Evolutionary conservation across 2,888 invertebrate species (phyloP).

Genomic region (Physocephala rufipes): DNA sequence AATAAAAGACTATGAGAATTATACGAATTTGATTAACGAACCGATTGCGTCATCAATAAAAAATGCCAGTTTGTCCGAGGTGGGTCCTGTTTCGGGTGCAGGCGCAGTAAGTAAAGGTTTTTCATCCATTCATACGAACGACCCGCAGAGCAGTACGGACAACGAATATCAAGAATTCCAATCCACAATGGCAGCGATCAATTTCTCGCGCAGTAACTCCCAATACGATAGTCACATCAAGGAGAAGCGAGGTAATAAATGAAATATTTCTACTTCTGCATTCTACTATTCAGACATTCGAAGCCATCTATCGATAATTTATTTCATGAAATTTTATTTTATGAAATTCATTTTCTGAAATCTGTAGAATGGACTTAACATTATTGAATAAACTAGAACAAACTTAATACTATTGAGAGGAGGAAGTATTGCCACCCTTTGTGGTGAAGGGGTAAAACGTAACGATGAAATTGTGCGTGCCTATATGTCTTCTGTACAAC

Average conservation of each 20-base stretch:
- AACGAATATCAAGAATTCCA: constrained; percentile 68
- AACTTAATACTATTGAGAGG: too few species aligned
- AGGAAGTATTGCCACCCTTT: too few species aligned
- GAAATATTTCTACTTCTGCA: not conserved
- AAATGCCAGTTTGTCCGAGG: constrained; percentile 29
- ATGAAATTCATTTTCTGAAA: constrained; percentile 22
- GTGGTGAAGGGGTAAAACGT: too few species aligned
- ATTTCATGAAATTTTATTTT: constrained; percentile 9
- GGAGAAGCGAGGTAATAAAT: constrained; percentile 80
- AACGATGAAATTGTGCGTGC: too few species aligned
- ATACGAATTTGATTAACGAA: constrained; percentile 59
- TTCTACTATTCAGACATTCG: not conserved
- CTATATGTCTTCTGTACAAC: too few species aligned
- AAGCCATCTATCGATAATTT: not conserved
- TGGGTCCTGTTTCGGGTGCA: constrained; percentile 39
- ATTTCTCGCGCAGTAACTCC: constrained; percentile 79
- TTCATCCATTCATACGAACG: constrained; percentile 54
- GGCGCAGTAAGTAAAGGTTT: constrained; percentile 60
- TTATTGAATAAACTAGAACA: too few species aligned
- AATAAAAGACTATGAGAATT: constrained; percentile 55
- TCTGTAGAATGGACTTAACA: not conserved
- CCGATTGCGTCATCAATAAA: constrained; percentile 42
- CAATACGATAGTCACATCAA: constrained; percentile 89
- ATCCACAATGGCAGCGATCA: constrained; percentile 73
- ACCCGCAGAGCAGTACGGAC: constrained; percentile 50